phyloP scores from a whole-genome alignment of 2,888 invertebrate species.

The Watsonalla cultraria region DNA sequence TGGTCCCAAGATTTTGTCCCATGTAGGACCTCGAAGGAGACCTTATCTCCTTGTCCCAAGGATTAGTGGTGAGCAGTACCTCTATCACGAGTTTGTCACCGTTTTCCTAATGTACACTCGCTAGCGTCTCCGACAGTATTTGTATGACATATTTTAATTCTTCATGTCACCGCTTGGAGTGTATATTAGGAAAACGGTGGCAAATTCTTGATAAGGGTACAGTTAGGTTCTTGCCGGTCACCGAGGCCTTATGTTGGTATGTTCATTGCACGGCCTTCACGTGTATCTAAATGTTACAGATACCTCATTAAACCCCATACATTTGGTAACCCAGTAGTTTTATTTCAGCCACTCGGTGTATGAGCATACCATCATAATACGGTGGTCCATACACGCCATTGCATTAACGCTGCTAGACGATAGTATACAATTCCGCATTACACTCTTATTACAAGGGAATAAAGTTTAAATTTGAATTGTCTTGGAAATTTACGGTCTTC shows the following conservation, averaged over 20 bases:
- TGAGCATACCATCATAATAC: conserved; percentile 70
- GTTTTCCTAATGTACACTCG: no score
- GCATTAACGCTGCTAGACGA: background rate
- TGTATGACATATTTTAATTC: no score
- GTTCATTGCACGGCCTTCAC: conserved; percentile 49
- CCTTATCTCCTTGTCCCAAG: no score
- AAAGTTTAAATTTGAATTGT: conserved; percentile 1
- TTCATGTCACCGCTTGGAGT: no score
- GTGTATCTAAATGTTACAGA: conserved; percentile 60
- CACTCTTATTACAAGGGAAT: no score
- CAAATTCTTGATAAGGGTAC: no score
- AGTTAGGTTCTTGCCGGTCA: conserved; percentile 30
- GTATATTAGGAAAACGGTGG: no score
- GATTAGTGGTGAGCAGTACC: conserved; percentile 11
- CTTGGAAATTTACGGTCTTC: conserved; percentile 14
- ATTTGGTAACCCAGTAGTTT: conserved; percentile 64
- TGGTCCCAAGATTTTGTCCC: no score
- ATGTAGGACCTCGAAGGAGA: no score
- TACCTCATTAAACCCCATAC: conserved; percentile 71
- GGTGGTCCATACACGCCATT: conserved; percentile 24
- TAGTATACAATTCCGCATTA: no score
- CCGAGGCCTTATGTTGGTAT: conserved; percentile 62
- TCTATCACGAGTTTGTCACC: no score
- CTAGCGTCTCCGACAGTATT: no score
- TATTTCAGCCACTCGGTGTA: conserved; percentile 47